Evolutionary conservation across 2,888 invertebrate species (phyloP).

Genomic region (Leptinotarsa tumamoca): DNA sequence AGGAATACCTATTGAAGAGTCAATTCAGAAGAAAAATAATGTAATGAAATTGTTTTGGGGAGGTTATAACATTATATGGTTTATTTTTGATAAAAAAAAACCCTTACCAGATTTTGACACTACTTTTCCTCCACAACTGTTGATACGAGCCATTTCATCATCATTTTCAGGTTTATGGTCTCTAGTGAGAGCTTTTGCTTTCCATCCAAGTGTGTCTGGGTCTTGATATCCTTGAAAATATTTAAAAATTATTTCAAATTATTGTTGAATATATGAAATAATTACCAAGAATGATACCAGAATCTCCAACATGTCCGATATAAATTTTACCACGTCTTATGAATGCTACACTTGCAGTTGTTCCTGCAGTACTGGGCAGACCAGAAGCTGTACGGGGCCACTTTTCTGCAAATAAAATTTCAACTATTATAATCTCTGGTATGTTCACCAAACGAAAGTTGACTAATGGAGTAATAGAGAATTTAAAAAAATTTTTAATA

Average conservation of each 20-base stretch:
- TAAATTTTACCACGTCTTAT: conserved; percentile 94
- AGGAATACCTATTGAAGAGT: too few relatives aligned
- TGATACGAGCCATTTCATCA: conserved; percentile 86
- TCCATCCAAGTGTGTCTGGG: conserved; percentile 74
- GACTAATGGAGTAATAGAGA: background rate
- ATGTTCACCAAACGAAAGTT: background rate
- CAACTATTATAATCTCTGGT: background rate
- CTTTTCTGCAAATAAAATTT: conserved; percentile 73
- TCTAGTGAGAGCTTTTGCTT: conserved; percentile 83
- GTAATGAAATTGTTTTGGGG: too few relatives aligned
- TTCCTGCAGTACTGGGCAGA: conserved; percentile 95
- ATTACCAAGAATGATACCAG: conserved; percentile 80
- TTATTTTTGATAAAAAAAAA: background rate
- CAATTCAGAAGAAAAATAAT: too few relatives aligned
- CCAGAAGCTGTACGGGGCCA: conserved; percentile 98
- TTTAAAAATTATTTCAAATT: background rate
- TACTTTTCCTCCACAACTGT: conserved; percentile 84
- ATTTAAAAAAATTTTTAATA: too few relatives aligned
- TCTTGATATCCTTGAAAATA: conserved; percentile 61
- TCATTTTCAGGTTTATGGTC: conserved; percentile 96
- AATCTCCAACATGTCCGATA: conserved; percentile 98
- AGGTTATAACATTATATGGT: background rate
- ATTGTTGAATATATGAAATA: conserved; percentile 2
- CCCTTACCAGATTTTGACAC: conserved; percentile 71
- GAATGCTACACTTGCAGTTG: conserved; percentile 96